Evolutionary conservation across 2,113 vertebrate genomes (phyloP), one percentile per base, ranked within the genome.

Genomic region (Calidris pugnax): DNA sequence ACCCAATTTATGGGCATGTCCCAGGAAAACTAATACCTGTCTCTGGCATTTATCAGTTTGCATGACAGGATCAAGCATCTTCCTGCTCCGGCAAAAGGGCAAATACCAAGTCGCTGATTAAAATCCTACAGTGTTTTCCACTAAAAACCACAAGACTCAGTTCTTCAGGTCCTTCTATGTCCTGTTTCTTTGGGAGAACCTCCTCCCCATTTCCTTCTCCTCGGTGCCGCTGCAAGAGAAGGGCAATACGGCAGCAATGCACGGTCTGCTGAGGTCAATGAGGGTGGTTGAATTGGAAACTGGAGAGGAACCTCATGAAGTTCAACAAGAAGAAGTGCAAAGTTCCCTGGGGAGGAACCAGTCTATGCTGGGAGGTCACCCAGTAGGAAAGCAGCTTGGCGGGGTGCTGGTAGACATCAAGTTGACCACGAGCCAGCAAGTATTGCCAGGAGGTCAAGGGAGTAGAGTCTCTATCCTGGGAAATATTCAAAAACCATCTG

Each of bases 181-280:
- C 35, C 24, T 48, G 23, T 33, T 66, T 57, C n/a, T 73, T 27
- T 28, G 50, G 15, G 41, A 75, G 18, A 57, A 68, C 41, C 15
- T 19, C 77, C 75, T 51, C 9, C 12, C 15, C 26, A 26, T 26
- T 27, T 53, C 69, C 57, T 50, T 41, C 59, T 60, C 21, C 48
- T 32, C 1, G 12, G 22, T 10, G 48, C 68, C 45, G 12, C 37
- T 35, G 47, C 68, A 19, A 32, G 26, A 14, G 68, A 51, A 72
- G 63, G 57, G 27, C 5, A 5, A 55, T 12, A 17, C 3, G 21
- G 83, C 83, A 67, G 72, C n/a, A 18, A 33, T 41, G 48, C 13
- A 18, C 8, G 2, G 50, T 18, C 50, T 26, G 14, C 22, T 0
- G 1, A 3, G 16, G 27, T 64, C 50, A 47, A 24, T 4, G 8